Evolutionary conservation across 2,797 vertebrate species (phyloP).

Genomic region (Somateria mollissima): DNA sequence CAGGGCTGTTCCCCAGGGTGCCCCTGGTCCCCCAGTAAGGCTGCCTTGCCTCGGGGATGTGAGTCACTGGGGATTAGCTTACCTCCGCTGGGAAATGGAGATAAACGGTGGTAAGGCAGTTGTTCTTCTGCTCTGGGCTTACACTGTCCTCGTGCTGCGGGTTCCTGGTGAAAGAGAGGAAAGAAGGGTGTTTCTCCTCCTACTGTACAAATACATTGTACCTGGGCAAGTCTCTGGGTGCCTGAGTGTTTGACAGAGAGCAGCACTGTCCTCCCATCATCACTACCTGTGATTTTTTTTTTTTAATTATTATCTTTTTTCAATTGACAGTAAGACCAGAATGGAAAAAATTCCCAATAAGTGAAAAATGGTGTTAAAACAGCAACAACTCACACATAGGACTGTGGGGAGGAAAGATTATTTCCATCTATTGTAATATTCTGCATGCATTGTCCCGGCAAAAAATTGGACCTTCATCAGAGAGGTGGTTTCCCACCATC

Average conservation of each 20-base stretch:
- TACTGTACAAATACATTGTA: neutral
- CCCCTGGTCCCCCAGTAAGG: neutral
- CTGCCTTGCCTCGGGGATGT: neutral
- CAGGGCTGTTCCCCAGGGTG: neutral
- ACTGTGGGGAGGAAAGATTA: neutral
- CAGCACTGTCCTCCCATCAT: neutral
- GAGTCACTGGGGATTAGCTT: neutral
- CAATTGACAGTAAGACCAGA: neutral
- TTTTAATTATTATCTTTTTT: neutral
- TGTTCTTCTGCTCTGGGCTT: neutral
- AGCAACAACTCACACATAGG: neutral
- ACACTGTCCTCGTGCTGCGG: accelerated
- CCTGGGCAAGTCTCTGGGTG: accelerated
- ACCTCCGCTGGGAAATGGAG: neutral
- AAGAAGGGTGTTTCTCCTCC: neutral
- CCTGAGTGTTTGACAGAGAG: neutral
- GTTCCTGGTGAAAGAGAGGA: neutral
- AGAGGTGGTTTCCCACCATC: neutral
- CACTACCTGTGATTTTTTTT: neutral
- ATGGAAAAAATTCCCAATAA: neutral
- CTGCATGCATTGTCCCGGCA: neutral
- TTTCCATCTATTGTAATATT: neutral
- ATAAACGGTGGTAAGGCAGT: neutral
- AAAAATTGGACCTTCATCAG: neutral
- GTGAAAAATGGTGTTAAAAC: neutral